phyloP scores from a whole-genome alignment of 2,113 vertebrate genomes.

The Cercocebus atys region DNA sequence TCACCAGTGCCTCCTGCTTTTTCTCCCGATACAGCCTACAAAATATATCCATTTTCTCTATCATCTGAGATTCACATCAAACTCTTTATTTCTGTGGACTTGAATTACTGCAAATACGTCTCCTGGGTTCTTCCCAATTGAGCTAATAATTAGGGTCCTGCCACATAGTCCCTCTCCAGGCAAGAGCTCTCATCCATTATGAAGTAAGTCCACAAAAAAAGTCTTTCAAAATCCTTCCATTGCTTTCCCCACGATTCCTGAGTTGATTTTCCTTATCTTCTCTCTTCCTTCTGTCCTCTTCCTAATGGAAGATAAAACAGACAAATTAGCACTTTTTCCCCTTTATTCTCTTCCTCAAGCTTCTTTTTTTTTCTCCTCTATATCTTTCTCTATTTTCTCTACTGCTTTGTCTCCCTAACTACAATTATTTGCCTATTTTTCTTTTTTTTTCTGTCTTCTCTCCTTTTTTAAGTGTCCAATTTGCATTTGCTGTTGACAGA shows the following conservation, averaged over 20 bases:
- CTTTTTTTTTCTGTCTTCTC: neutral
- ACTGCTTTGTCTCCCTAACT: neutral
- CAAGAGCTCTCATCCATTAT: neutral
- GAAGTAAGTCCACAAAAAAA: neutral
- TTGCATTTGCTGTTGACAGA: neutral
- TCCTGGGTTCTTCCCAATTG: slow-evolving; percentile 20
- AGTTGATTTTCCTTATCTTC: slow-evolving; percentile 7
- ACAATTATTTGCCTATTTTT: neutral
- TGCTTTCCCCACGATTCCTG: neutral
- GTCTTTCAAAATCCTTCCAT: neutral
- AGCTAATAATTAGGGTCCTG: slow-evolving; percentile 6
- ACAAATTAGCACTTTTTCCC: neutral
- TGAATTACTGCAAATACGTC: neutral
- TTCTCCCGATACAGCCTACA: neutral
- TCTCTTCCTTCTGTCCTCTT: neutral
- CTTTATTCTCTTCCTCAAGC: neutral
- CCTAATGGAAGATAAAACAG: neutral
- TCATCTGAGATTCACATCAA: neutral
- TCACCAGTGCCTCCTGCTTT: neutral
- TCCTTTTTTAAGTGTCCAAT: neutral
- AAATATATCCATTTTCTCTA: slow-evolving; percentile 9
- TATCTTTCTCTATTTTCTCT: neutral
- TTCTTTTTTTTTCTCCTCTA: neutral
- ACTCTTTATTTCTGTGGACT: slow-evolving; percentile 25
- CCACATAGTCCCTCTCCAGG: neutral